phyloP scores from a whole-genome alignment of 1,140 invertebrate genomes.

The Apis florea region DNA sequence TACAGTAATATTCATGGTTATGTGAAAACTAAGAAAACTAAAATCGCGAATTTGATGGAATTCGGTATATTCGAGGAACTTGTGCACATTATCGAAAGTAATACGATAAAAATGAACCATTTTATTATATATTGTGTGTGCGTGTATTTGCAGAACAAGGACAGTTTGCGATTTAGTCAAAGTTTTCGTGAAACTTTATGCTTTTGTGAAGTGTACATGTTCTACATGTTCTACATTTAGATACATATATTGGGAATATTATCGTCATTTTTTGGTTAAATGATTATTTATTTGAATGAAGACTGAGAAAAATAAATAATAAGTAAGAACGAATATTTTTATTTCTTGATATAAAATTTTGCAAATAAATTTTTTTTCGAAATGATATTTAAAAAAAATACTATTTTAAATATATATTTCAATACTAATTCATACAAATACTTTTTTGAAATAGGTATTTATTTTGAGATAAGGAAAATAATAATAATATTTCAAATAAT shows the following conservation, averaged over 20 bases:
- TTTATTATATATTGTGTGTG: background rate
- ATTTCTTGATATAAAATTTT: too few species aligned
- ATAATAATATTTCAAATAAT: too few species aligned
- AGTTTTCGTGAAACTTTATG: background rate
- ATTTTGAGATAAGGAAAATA: too few species aligned
- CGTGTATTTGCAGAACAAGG: background rate
- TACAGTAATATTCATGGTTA: conserved; percentile 34
- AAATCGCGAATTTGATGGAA: background rate
- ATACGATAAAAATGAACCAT: background rate
- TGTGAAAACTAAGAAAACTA: too few species aligned
- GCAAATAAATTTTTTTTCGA: too few species aligned
- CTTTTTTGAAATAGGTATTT: too few species aligned
- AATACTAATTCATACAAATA: too few species aligned
- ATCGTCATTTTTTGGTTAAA: background rate
- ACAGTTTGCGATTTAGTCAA: background rate
- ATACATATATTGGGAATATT: background rate
- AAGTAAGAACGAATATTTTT: too few species aligned
- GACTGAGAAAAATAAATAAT: too few species aligned
- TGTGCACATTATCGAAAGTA: background rate
- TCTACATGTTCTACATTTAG: too few species aligned
- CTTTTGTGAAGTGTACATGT: background rate
- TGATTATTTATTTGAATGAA: background rate
- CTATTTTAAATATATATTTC: too few species aligned
- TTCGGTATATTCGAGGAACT: background rate
- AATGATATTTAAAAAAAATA: too few species aligned